These are phyloP conservation scores for Ictidomys tridecemlineatus DNA, from an alignment of 2,113 vertebrate genomes.

Conservation along the genomic window DNA sequence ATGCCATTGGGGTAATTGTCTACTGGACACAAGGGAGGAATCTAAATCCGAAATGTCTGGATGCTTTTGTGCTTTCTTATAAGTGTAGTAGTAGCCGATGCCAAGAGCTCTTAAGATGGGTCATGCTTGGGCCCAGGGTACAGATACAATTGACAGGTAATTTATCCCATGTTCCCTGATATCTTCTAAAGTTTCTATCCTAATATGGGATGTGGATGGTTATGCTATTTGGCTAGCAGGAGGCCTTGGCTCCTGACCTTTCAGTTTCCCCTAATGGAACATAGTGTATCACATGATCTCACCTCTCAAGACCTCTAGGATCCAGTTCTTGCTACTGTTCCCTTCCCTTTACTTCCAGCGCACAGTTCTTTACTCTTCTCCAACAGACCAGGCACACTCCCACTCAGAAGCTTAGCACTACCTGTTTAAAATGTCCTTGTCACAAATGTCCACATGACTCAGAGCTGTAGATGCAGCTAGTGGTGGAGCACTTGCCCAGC, in stretches of 20 bases:
- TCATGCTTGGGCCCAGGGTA: not conserved
- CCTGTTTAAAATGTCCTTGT: not conserved
- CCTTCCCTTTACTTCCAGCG: not conserved
- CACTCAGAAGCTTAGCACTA: not conserved
- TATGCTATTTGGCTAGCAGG: not conserved
- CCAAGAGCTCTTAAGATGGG: not conserved
- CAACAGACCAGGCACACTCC: not conserved
- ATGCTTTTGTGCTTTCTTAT: not conserved
- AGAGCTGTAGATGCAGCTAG: not conserved
- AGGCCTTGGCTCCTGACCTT: not conserved
- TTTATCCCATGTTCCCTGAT: not conserved
- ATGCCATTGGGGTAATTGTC: not conserved
- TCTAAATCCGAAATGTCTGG: not conserved
- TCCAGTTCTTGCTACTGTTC: not conserved
- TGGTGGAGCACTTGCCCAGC: not conserved
- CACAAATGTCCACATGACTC: not conserved
- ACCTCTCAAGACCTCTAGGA: not conserved
- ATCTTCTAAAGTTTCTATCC: not conserved
- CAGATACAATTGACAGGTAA: not conserved
- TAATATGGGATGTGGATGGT: accelerated
- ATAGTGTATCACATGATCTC: accelerated
- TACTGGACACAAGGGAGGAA: not conserved
- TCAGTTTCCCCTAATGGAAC: not conserved
- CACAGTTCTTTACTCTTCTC: not conserved
- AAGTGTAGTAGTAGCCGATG: not conserved